phyloP scores from a whole-genome alignment of 2,888 invertebrate species.

The Lithosia quadra region DNA sequence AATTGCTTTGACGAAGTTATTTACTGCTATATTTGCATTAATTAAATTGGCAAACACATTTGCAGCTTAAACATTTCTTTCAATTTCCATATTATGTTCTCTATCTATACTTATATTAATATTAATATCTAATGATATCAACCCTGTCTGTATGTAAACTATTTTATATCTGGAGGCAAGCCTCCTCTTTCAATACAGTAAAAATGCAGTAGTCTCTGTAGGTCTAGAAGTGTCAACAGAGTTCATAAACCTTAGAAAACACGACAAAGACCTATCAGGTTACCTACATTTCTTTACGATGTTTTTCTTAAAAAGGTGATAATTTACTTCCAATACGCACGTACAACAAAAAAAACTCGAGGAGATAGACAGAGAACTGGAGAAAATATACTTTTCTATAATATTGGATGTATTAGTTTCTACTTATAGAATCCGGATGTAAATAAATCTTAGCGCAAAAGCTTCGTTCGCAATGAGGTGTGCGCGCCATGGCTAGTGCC shows the following conservation, averaged over 20 bases:
- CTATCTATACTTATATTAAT: background rate
- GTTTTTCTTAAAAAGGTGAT: background rate
- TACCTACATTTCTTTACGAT: background rate
- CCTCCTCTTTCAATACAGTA: background rate
- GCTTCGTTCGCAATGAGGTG: conserved; percentile 64
- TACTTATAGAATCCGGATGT: conserved; percentile 79
- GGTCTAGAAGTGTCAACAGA: no score
- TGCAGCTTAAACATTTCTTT: conserved; percentile 17
- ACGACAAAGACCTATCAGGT: background rate
- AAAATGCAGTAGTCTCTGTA: no score
- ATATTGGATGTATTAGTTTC: conserved; percentile 45
- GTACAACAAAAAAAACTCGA: background rate
- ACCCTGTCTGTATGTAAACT: background rate
- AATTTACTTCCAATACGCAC: background rate
- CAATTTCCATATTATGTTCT: background rate
- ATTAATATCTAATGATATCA: background rate
- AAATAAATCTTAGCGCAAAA: conserved; percentile 75
- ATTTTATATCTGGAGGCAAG: background rate
- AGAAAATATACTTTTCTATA: conserved; percentile 19
- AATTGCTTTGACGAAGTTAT: conserved; percentile 56
- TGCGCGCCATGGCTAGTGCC: conserved; percentile 42
- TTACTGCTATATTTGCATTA: conserved; percentile 61
- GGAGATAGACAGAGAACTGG: background rate
- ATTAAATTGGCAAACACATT: conserved; percentile 45
- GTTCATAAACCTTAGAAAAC: background rate